Evolutionary conservation across 2,888 invertebrate species (phyloP), one percentile per base, ranked within the genome.

Genomic region (Apocheima hispidaria): DNA sequence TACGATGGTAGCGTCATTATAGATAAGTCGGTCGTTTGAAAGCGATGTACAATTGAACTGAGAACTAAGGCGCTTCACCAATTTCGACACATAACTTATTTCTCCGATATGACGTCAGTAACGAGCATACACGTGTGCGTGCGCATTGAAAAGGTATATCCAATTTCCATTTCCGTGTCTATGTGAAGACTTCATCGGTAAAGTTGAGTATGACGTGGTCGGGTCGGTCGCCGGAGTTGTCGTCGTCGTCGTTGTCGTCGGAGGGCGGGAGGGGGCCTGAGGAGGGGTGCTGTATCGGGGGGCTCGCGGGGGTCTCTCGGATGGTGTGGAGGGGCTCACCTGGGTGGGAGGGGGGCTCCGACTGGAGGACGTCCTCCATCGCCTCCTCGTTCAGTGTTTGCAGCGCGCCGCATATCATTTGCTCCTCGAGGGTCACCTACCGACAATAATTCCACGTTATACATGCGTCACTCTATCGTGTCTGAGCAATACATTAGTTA

Each of bases 321-420:
- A 86, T 83, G 82, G 86, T 83, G 79, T 75, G 81, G 80, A 81
- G 80, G 81, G 85, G 82, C 93, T 94, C 89, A 89, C 94, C 94
- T 85, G 93, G 88, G 72, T 92, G 92, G 76, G 93, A 90, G 57
- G 93, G 86, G 66, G 94, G 89, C 82, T 94, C 94, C 77, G 94
- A 96, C 81, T 97, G 96, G 71, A 97, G 88, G 41, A 98, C 97
- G 90, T 98, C 98, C 91, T 98, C 98, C 84, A 96, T 95, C 6
- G 98, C 98, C 89, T 98, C 98, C 92, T 98, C 98, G 88, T 97
- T 98, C 30, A 98, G 93, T 0, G 98, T 97, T 89, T 98, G 98
- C 61, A 98, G 92, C 2, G 98, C 98, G 65, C 98, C 98, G 87
- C 97, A 97, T 71, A 98, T 98, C 97, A 98, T 97, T 89, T 98